Percentiles rank a stretch among this genome's conserved stretches.
Evolutionary conservation across 2,113 vertebrate species (phyloP).

Genomic region (Pontoporia blainvillei): DNA sequence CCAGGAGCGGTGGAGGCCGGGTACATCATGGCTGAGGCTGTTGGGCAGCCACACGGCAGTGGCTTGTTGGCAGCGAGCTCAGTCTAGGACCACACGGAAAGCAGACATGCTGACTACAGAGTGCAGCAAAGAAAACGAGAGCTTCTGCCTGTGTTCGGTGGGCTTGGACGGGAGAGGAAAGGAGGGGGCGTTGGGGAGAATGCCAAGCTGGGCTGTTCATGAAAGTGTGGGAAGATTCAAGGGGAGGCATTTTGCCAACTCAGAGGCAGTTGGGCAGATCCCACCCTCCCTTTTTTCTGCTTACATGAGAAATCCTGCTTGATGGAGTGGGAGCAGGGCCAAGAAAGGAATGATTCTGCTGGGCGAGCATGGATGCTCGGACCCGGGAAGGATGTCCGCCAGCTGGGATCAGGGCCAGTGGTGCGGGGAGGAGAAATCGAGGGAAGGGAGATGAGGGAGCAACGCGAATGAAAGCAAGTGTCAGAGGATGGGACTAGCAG

Average conservation of each 20-base stretch:
- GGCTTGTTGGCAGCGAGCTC: constrained; percentile 20
- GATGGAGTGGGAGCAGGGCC: not conserved
- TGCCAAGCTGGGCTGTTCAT: constrained; percentile 44
- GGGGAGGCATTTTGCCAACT: constrained; percentile 46
- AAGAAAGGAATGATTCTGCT: constrained; percentile 32
- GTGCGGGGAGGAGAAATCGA: not conserved
- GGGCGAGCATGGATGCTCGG: not conserved
- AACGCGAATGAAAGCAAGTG: not conserved
- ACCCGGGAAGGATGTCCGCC: not conserved
- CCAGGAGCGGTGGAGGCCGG: rapidly evolving
- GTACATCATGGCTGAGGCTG: not conserved
- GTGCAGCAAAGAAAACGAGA: constrained; percentile 27
- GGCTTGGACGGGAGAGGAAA: not conserved
- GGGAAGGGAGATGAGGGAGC: not conserved
- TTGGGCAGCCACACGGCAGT: not conserved
- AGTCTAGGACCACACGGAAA: constrained; percentile 58
- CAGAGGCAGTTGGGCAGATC: constrained; percentile 35
- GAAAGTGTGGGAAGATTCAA: constrained; percentile 66
- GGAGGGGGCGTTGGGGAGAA: not conserved
- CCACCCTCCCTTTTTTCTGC: not conserved
- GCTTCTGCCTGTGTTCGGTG: constrained; percentile 46
- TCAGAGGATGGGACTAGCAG: rapidly evolving
- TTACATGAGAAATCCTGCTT: constrained; percentile 59
- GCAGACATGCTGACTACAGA: constrained; percentile 58
- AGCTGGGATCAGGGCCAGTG: not conserved